Percentiles rank a stretch among this genome's conserved stretches.
phyloP scores from a whole-genome alignment of 2,113 vertebrate species.

The Mus spicilegus region DNA sequence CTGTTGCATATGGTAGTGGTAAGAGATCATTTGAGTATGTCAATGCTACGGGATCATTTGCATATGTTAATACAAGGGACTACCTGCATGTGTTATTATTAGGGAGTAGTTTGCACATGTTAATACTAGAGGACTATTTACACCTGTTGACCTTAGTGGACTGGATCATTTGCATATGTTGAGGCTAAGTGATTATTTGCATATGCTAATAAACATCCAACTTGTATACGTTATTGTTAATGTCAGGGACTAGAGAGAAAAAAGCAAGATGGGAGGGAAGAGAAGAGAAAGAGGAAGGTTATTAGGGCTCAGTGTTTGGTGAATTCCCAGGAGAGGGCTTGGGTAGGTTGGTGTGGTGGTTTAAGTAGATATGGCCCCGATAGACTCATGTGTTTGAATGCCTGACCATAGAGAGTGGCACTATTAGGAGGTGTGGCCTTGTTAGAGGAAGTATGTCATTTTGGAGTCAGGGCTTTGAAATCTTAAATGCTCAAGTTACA shows the following conservation, averaged over 20 bases:
- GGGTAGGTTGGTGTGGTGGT: neutral
- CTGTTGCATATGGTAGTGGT: neutral
- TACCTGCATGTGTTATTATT: neutral
- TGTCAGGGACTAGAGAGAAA: neutral
- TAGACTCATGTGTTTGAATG: neutral
- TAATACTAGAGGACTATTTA: neutral
- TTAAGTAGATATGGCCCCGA: neutral
- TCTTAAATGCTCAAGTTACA: neutral
- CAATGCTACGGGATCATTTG: neutral
- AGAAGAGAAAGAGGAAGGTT: neutral
- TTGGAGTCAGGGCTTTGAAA: neutral
- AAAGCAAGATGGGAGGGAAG: neutral
- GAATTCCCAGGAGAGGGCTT: neutral
- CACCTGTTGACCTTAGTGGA: neutral
- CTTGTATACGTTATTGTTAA: neutral
- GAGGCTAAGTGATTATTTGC: neutral
- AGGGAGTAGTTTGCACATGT: neutral
- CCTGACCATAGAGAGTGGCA: neutral
- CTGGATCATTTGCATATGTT: neutral
- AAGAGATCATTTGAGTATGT: neutral
- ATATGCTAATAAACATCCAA: neutral
- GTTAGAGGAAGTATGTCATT: neutral
- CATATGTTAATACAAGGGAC: neutral
- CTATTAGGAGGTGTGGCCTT: neutral
- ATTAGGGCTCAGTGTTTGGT: neutral